These are phyloP conservation scores for Halyomorpha halys DNA, from an alignment of 1,140 invertebrate species.

Conservation along the genomic window DNA sequence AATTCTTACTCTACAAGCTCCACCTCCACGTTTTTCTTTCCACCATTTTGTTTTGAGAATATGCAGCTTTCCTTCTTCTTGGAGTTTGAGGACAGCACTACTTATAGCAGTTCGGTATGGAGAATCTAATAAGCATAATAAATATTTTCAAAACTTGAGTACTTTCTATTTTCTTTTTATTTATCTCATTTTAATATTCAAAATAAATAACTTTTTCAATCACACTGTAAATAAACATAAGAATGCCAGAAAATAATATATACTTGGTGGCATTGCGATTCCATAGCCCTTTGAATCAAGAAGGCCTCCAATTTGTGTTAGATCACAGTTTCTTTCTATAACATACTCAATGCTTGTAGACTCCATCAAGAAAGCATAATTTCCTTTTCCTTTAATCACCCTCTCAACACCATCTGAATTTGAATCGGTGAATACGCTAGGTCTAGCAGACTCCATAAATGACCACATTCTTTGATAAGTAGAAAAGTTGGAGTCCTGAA, in stretches of 20 bases:
- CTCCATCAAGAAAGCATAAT: constrained; percentile 88
- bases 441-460: constrained; percentile 78
- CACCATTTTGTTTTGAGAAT: constrained; percentile 91
- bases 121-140: constrained; percentile 51
- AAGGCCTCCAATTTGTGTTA: constrained; percentile 80
- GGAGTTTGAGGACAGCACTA: constrained; percentile 78
- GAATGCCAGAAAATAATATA: neutral
- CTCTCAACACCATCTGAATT: constrained; percentile 78
- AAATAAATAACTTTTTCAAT: neutral
- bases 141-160: neutral
- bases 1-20: constrained; percentile 59
- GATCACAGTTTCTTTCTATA: constrained; percentile 79
- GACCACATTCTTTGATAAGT: constrained; percentile 88
- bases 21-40: constrained; percentile 80
- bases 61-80: constrained; percentile 85
- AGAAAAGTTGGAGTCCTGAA: constrained; percentile 83
- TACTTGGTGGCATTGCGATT: constrained; percentile 85
- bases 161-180: neutral
- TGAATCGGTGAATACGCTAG: constrained; percentile 71
- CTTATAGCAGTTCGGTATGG: constrained; percentile 77
- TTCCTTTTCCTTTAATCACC: constrained; percentile 72
- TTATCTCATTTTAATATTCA: neutral
- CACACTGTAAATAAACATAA: too few relatives aligned
- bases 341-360: constrained; percentile 87
- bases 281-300: constrained; percentile 88